Conservation (phyloP, 2,797 vertebrate species). For the Pangasius krempfi region DNA sequence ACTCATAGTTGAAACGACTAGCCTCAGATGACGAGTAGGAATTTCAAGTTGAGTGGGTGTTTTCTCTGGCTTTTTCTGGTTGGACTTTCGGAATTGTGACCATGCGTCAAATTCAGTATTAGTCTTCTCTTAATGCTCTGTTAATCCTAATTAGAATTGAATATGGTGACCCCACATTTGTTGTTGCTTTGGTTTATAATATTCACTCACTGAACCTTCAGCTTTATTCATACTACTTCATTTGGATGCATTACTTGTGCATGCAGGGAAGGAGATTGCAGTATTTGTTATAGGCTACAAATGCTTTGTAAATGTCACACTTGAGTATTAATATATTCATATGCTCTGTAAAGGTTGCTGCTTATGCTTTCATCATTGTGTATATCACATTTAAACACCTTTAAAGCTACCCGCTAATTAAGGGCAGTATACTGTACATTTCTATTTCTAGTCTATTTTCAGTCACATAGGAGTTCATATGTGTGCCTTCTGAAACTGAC, state of each 20-base stretch:
- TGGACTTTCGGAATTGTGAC: background rate
- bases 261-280: constrained; percentile 54
- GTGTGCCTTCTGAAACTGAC: background rate
- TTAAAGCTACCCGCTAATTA: background rate
- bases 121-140: background rate
- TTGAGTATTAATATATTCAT: constrained; percentile 61
- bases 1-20: background rate
- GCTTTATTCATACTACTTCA: constrained; percentile 25
- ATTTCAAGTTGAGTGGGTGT: background rate
- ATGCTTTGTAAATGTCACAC: constrained; percentile 59
- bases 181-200: constrained; percentile 6
- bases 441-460: background rate
- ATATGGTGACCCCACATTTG: background rate
- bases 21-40: background rate
- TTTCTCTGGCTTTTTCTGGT: background rate
- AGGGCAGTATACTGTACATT: background rate
- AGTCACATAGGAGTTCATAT: background rate
- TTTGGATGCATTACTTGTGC: constrained; percentile 50
- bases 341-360: constrained; percentile 58
- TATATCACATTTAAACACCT: constrained; percentile 24
- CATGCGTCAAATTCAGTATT: background rate
- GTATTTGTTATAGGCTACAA: constrained; percentile 47
- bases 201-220: background rate
- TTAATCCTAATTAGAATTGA: background rate
- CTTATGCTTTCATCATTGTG: constrained; percentile 49